Conservation (phyloP, 1,140 invertebrate species). For the Drosophila cardini region DNA sequence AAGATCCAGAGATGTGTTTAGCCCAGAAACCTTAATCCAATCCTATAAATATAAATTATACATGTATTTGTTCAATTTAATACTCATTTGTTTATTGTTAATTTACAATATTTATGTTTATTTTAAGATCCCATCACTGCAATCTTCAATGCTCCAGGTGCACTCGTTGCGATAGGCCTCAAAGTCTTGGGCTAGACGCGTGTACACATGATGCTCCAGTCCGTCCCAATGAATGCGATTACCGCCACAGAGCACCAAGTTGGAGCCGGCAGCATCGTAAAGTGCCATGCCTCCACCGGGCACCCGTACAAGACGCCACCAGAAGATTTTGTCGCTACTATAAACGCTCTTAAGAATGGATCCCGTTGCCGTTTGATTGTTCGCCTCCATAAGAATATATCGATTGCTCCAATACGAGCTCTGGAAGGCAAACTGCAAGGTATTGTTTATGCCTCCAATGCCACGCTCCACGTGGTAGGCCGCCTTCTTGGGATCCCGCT, state of each 20-base stretch:
- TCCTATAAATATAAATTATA: constrained; percentile 3
- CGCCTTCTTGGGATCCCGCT: constrained; percentile 58
- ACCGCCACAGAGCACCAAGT: constrained; percentile 65
- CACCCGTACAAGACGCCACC: constrained; percentile 53
- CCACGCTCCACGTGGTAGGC: constrained; percentile 55
- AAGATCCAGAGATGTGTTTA: not conserved
- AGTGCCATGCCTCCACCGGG: constrained; percentile 47
- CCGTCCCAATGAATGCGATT: constrained; percentile 59
- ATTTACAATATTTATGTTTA: constrained; percentile 11
- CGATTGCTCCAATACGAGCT: constrained; percentile 65
- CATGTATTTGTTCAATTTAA: constrained; percentile 3
- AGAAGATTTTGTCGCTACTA: constrained; percentile 41
- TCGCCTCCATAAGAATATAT: constrained; percentile 55
- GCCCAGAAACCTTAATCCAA: not conserved
- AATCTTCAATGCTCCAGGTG: constrained; percentile 71
- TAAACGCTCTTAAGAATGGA: constrained; percentile 70
- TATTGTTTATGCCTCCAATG: constrained; percentile 23
- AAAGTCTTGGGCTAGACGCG: constrained; percentile 49
- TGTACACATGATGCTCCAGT: constrained; percentile 67
- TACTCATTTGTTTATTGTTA: too few relatives aligned
- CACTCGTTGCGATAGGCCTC: constrained; percentile 51
- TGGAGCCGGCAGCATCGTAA: constrained; percentile 45
- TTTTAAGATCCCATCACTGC: constrained; percentile 53
- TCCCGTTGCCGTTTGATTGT: constrained; percentile 20
- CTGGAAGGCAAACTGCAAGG: constrained; percentile 52